Evolutionary conservation across 2,113 vertebrate genomes (phyloP).

Genomic region (Lycaon pictus): DNA sequence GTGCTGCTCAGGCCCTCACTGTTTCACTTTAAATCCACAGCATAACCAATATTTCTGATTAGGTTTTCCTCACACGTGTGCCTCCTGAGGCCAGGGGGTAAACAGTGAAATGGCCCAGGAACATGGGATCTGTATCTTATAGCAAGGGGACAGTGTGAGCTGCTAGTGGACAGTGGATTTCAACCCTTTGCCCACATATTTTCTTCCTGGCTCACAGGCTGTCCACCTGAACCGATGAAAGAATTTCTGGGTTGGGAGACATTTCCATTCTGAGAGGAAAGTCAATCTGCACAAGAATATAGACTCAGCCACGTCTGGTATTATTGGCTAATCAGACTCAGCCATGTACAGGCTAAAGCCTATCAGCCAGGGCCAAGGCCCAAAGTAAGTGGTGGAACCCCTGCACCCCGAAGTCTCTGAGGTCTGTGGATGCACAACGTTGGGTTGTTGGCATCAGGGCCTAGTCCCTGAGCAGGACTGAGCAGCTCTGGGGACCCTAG

Average conservation of each 20-base stretch:
- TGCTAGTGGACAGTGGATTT: accelerated
- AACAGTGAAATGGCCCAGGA: neutral
- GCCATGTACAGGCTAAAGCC: neutral
- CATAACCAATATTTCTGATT: neutral
- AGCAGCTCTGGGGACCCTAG: neutral
- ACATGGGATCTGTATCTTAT: accelerated
- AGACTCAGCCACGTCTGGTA: neutral
- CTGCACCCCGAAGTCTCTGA: neutral
- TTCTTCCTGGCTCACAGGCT: neutral
- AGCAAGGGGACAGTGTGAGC: accelerated
- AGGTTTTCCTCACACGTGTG: neutral
- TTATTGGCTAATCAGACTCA: neutral
- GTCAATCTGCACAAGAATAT: neutral
- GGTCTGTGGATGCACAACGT: accelerated
- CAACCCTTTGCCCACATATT: too few species aligned
- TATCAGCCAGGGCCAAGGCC: accelerated
- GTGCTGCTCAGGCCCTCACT: neutral
- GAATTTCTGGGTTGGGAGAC: neutral
- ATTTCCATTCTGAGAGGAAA: neutral
- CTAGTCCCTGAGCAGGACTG: neutral
- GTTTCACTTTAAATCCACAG: neutral
- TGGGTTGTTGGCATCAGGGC: neutral
- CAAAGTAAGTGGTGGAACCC: neutral
- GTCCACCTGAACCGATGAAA: neutral
- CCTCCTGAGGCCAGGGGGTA: neutral